Base-by-base conservation (phyloP, 2,797 vertebrate genomes). In the Pangasius larnaudii region DNA sequence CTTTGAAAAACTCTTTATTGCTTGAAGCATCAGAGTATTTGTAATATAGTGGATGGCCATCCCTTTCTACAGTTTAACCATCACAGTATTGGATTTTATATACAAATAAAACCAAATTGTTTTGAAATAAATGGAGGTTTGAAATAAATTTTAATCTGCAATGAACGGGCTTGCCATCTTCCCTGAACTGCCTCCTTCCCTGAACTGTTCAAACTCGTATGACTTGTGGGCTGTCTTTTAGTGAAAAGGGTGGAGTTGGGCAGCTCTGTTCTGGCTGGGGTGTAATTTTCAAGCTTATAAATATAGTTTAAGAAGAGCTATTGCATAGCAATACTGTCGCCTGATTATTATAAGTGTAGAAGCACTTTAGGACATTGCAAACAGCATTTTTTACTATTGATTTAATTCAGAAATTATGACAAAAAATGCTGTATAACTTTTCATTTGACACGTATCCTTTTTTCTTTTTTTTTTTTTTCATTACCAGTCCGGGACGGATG, bases 401-500 rank as follows among this genome's bases (percentile, higher is more conserved):
- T 86, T 39, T 77, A 33, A 33, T 63, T 63, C 19, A 46, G 1
- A 14, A 30, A 33, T 27, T 84, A 19, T 71, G 46, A 53, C 13
- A 30, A 56, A 56, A 42, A 61, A 61, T 80, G 36, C 36, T n/a
- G 36, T 42, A 16, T 7, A 16, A 24, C 3, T 1, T 58, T 59
- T 59, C 27, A 46, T 49, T 19, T 67, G 61, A 78, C 33, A 16
- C 5, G 22, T 51, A 83, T 67, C 18, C 9, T 61, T 53, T 10
- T 74, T 59, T 87, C 56, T 56, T 79, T 74, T 85, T 0, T 79
- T 74, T 85, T 0, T 87, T 51, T 56, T 49, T 10, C 39, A 33
- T 65, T 67, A 58, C 53, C 91, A 98, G 98, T 95, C 96, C 92
- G 91, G 95, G 93, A 92, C 97, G 92, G 98, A 98, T 46, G 94